Evolutionary conservation across 2,888 invertebrate species (phyloP).

Genomic region (Leptodirus hochenwartii): DNA sequence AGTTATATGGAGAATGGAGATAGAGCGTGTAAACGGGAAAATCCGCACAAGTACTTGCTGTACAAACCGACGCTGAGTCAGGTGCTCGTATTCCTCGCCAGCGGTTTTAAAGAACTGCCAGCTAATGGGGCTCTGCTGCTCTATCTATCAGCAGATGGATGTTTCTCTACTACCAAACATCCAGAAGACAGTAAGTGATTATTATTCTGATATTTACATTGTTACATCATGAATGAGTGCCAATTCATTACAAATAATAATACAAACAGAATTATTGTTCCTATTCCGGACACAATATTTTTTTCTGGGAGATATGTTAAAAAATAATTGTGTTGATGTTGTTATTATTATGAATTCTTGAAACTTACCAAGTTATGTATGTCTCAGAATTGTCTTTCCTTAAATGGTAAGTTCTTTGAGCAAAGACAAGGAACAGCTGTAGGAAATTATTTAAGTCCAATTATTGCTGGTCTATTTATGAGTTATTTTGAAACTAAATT

Average conservation of each 20-base stretch:
- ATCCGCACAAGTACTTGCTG: constrained; percentile 91
- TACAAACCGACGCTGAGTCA: constrained; percentile 91
- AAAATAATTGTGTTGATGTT: too few relatives aligned
- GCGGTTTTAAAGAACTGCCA: constrained; percentile 84
- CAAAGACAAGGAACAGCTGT: too few relatives aligned
- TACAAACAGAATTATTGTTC: not conserved
- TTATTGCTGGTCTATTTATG: too few relatives aligned
- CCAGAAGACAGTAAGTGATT: constrained; percentile 65
- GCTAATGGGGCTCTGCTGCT: constrained; percentile 78
- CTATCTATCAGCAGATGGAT: constrained; percentile 87
- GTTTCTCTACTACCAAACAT: constrained; percentile 65
- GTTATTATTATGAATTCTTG: too few relatives aligned
- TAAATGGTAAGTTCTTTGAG: too few relatives aligned
- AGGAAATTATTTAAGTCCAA: too few relatives aligned
- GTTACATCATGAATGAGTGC: too few relatives aligned
- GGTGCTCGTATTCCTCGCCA: constrained; percentile 80
- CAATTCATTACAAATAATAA: not conserved
- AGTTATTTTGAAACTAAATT: too few relatives aligned
- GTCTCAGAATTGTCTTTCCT: too few relatives aligned
- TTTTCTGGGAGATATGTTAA: too few relatives aligned
- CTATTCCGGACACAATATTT: constrained; percentile 4
- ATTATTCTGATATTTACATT: not conserved
- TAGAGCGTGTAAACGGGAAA: constrained; percentile 57
- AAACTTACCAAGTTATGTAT: too few relatives aligned
- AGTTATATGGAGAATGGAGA: constrained; percentile 51